Evolutionary conservation across 2,797 vertebrate species (phyloP).

Genomic region (Falco biarmicus): DNA sequence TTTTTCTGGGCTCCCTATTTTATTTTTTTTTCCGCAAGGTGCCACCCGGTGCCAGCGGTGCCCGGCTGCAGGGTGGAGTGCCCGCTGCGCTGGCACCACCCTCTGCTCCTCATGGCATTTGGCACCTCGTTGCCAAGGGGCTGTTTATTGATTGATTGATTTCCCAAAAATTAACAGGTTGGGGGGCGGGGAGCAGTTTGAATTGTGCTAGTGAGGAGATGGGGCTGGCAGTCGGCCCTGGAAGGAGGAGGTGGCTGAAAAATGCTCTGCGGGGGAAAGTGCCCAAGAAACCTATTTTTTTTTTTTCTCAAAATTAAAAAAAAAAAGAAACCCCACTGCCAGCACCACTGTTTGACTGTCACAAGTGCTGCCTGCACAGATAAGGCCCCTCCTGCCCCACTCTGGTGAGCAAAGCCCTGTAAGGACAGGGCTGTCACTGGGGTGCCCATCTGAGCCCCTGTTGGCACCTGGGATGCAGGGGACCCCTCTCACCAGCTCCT

Average conservation of each 20-base stretch:
- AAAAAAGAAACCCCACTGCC: not conserved
- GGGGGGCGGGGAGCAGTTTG: not conserved
- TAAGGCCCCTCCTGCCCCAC: not conserved
- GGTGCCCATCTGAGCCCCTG: accelerated
- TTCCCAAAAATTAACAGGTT: not conserved
- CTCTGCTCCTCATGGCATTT: not conserved
- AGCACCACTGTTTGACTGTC: not conserved
- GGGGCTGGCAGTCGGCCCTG: not conserved
- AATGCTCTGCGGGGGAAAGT: constrained; percentile 43
- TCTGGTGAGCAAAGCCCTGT: not conserved
- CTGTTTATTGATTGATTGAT: too few species aligned
- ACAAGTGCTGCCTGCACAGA: not conserved
- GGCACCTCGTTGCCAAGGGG: not conserved
- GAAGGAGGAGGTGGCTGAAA: constrained; percentile 57
- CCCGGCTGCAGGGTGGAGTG: not conserved
- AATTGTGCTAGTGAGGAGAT: not conserved
- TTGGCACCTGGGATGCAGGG: not conserved
- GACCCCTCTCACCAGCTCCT: not conserved
- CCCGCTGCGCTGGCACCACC: not conserved
- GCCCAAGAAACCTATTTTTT: not conserved
- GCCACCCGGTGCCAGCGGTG: constrained; percentile 73
- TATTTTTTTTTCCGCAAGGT: constrained; percentile 38
- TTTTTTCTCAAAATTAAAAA: not conserved
- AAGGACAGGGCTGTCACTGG: not conserved
- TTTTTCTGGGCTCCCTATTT: constrained; percentile 26